Percentiles rank a stretch among this genome's conserved stretches.
phyloP scores from a whole-genome alignment of 2,113 vertebrate species.

The Chrysemys picta region DNA sequence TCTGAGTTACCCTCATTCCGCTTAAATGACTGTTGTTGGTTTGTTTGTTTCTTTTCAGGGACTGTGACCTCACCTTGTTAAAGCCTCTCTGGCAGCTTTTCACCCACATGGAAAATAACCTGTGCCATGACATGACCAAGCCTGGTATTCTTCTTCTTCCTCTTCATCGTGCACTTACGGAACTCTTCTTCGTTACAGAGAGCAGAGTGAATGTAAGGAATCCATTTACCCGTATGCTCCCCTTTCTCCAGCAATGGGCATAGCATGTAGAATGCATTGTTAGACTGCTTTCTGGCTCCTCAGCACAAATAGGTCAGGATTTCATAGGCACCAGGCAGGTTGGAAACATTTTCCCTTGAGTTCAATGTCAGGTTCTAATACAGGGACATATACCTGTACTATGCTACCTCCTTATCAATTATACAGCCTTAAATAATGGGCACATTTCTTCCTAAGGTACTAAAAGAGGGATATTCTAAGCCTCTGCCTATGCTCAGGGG shows the following conservation, averaged over 20 bases:
- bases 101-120: slow-evolving; percentile 88
- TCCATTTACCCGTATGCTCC: background rate
- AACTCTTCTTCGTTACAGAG: slow-evolving; percentile 95
- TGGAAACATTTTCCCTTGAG: background rate
- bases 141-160: slow-evolving; percentile 91
- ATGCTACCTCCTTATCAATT: background rate
- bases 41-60: slow-evolving; percentile 74
- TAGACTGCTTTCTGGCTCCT: background rate
- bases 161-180: slow-evolving; percentile 94
- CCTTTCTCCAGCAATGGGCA: background rate
- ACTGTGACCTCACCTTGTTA: slow-evolving; percentile 91
- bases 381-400: background rate
- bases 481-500: background rate
- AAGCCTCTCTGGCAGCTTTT: slow-evolving; percentile 96
- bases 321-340: background rate
- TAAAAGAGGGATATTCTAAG: background rate
- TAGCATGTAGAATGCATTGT: background rate
- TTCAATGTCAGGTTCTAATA: background rate
- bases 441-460: background rate
- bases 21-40: background rate
- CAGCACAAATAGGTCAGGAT: background rate
- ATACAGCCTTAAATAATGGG: background rate
- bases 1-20: background rate
- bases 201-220: slow-evolving; percentile 88
- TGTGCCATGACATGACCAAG: slow-evolving; percentile 85